A percentile compares a stretch with the other conserved stretches of the same genome.
phyloP scores from a whole-genome alignment of 35 echinoderm and acorn worm species.

The Apostichopus parvimensis region DNA sequence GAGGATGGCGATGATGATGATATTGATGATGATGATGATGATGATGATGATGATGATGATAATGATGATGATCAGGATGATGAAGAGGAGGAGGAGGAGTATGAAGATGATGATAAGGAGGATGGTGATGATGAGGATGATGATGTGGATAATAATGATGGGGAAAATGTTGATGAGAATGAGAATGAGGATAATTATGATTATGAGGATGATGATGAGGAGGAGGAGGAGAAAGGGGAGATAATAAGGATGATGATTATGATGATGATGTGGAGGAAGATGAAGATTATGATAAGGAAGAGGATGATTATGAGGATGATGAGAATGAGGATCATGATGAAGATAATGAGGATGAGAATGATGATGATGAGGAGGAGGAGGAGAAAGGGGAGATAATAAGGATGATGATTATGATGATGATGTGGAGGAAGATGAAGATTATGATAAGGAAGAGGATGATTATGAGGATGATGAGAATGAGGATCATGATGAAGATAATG shows the following conservation, averaged over 20 bases:
- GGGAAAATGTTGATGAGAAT: too few relatives aligned
- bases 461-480: too few relatives aligned
- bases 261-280: not conserved
- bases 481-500: too few relatives aligned
- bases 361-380: too few relatives aligned
- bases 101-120: not conserved
- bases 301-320: not conserved
- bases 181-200: not conserved
- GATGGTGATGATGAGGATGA: not conserved
- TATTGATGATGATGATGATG: not conserved
- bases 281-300: not conserved
- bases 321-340: too few relatives aligned
- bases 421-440: not conserved
- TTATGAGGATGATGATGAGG: too few relatives aligned
- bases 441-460: not conserved
- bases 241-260: too few relatives aligned
- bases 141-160: too few relatives aligned
- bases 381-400: not conserved
- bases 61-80: too few relatives aligned
- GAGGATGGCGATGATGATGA: slow-evolving; percentile 3
- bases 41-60: not conserved
- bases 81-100: not conserved
- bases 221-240: not conserved
- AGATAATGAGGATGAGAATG: too few relatives aligned
- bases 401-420: not conserved